These are phyloP conservation scores for Poecile atricapillus DNA, from an alignment of 2,113 vertebrate species.

Conservation along the genomic window DNA sequence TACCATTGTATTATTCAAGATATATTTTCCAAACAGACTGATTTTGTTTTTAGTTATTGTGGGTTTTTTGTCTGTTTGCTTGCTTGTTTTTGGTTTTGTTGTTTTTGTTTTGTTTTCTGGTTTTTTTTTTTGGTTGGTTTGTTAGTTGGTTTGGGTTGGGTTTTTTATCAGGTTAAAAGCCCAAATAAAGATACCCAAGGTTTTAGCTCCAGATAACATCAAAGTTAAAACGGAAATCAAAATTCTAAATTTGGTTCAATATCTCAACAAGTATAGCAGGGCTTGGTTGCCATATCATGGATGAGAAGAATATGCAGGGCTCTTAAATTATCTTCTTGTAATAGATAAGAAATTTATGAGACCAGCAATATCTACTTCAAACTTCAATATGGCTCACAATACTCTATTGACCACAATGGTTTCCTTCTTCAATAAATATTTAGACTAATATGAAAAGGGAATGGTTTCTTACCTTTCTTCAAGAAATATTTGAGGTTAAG, in stretches of 20 bases:
- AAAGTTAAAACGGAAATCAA: neutral
- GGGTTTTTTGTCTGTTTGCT: neutral
- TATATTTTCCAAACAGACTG: neutral
- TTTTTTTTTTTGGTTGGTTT: too few species aligned
- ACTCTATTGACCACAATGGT: neutral
- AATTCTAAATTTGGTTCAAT: neutral
- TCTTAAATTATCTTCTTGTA: neutral
- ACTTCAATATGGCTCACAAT: neutral
- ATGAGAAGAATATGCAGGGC: neutral
- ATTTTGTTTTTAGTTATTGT: neutral
- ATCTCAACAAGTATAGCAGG: neutral
- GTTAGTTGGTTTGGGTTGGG: too few species aligned
- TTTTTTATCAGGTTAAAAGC: neutral
- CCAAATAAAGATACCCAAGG: neutral
- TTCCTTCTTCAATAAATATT: neutral
- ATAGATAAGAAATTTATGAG: neutral
- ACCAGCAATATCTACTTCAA: neutral
- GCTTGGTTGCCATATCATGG: neutral
- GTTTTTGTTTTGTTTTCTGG: neutral
- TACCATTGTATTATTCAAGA: neutral
- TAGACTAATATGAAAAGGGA: neutral
- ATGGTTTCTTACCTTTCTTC: too few species aligned
- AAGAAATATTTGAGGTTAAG: neutral
- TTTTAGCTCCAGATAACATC: neutral
- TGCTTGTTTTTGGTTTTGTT: neutral